Evolutionary conservation across 2,888 invertebrate species (phyloP).

Genomic region (Liodrosophila aerea): DNA sequence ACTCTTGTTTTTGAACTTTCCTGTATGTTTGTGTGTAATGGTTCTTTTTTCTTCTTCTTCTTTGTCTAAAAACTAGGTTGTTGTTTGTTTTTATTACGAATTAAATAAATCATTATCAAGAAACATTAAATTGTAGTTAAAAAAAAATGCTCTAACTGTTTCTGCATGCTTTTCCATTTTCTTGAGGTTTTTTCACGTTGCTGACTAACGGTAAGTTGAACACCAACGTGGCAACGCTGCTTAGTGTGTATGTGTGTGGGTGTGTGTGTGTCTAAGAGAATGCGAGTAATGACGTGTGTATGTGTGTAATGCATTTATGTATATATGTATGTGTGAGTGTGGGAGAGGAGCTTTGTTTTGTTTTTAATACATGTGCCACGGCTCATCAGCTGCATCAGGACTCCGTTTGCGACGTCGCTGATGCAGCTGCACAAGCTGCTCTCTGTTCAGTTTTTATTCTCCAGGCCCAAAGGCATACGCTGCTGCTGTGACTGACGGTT

Average conservation of each 20-base stretch:
- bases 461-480: constrained; percentile 67
- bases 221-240: constrained; percentile 50
- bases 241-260: constrained; percentile 27
- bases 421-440: constrained; percentile 1
- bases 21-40: constrained; percentile 52
- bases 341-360: constrained; percentile 33
- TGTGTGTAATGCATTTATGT: constrained; percentile 30
- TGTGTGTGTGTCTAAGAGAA: constrained; percentile 34
- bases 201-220: constrained; percentile 58
- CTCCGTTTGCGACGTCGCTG: constrained; percentile 10
- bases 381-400: constrained; percentile 44
- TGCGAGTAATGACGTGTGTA: constrained; percentile 28
- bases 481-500: constrained; percentile 68
- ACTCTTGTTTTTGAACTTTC: constrained; percentile 47
- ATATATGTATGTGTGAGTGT: constrained; percentile 30
- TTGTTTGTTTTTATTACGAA: constrained; percentile 58
- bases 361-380: constrained; percentile 56
- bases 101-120: constrained; percentile 64
- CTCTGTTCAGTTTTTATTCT: constrained; percentile 74
- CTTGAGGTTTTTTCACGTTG: constrained; percentile 39
- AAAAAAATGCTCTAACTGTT: constrained; percentile 57
- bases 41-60: constrained; percentile 26
- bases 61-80: constrained; percentile 57
- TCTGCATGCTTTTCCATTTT: constrained; percentile 30
- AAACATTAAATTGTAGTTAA: constrained; percentile 56